Conservation (phyloP, 2,113 vertebrate species). For the Heterotilapia buettikoferi region DNA sequence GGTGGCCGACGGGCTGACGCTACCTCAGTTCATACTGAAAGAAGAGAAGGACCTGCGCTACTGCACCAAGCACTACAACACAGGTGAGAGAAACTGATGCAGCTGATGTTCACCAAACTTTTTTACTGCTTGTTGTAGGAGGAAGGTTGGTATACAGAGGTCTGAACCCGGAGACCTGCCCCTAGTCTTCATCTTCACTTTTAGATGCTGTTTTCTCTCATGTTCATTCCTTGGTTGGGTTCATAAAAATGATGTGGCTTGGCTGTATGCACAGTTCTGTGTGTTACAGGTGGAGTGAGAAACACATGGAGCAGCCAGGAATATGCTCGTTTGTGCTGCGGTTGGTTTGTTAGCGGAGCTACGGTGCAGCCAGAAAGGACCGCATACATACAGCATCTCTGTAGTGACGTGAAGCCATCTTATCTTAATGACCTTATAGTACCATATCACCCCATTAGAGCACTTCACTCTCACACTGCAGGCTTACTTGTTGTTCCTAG, state of each 20-base stretch:
- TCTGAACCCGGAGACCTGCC: neutral
- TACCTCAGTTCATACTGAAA: slow-evolving; percentile 96
- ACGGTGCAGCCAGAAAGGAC: neutral
- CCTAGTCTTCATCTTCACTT: neutral
- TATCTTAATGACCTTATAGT: neutral
- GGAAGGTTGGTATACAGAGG: neutral
- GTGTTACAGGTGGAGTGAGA: neutral
- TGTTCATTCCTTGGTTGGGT: neutral
- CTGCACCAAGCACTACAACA: slow-evolving; percentile 98
- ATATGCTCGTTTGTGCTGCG: neutral
- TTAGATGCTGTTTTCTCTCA: neutral
- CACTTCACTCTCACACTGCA: neutral
- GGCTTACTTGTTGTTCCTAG: neutral
- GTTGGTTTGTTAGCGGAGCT: neutral
- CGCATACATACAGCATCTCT: neutral
- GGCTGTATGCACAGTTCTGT: neutral
- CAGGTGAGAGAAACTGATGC: slow-evolving; percentile 72
- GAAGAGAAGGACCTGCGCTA: slow-evolving; percentile 97
- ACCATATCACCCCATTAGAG: neutral
- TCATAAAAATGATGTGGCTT: neutral
- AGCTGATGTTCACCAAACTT: neutral
- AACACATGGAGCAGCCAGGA: neutral
- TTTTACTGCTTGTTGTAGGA: neutral
- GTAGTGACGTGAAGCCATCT: neutral
- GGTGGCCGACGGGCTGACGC: slow-evolving; percentile 90